Percentiles rank a stretch among this genome's conserved stretches.
phyloP scores from a whole-genome alignment of 2,113 vertebrate genomes.

The Chaetodon trifascialis region DNA sequence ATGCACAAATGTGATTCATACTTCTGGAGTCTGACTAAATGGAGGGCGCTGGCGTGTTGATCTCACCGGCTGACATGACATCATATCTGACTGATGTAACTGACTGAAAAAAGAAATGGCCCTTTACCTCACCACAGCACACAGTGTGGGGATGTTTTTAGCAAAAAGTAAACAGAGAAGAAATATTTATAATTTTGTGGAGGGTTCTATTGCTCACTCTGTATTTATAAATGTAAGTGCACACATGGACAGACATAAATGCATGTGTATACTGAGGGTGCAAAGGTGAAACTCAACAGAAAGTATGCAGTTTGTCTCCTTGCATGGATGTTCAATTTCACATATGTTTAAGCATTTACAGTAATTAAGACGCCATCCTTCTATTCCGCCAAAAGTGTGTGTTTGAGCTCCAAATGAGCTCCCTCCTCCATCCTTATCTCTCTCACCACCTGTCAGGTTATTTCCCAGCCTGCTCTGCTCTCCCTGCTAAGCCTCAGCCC shows the following conservation, averaged over 20 bases:
- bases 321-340: neutral
- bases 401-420: conserved; percentile 13
- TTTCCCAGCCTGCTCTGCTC: conserved; percentile 43
- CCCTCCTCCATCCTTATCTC: conserved; percentile 38
- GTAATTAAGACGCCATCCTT: neutral
- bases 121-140: neutral
- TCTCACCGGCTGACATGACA: neutral
- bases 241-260: accelerated
- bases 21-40: neutral
- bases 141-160: neutral
- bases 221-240: neutral
- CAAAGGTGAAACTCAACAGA: conserved; percentile 5
- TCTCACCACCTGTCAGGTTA: conserved; percentile 32
- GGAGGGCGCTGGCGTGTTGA: too few relatives aligned
- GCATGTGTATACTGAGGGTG: neutral
- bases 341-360: neutral
- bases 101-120: neutral
- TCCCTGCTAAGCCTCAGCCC: conserved; percentile 14
- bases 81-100: conserved; percentile 13
- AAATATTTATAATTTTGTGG: neutral
- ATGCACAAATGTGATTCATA: too few relatives aligned
- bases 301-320: neutral
- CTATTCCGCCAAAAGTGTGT: neutral
- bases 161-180: neutral
- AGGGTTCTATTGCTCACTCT: neutral